Base-by-base conservation (phyloP, 35 echinoderm and acorn worm species). In the Chiridota heheva region DNA sequence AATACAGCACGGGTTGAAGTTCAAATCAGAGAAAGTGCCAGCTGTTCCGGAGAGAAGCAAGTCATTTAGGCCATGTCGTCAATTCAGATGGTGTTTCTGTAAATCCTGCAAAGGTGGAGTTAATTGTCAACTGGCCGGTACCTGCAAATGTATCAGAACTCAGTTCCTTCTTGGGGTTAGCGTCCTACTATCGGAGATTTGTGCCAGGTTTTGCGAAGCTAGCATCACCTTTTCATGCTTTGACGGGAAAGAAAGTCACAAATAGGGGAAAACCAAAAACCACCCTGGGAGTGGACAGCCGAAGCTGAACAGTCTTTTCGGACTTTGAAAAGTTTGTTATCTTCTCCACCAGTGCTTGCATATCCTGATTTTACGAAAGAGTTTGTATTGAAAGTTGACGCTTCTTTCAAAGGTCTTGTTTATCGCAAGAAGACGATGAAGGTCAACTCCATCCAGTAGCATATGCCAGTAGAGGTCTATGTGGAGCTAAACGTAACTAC, bases 161-260 rank as follows among this genome's bases (percentile, higher is more conserved):
- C 0, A 30, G 76, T 1, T 47, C 76, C 25, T 87, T 87, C 36
- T 69, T 79, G 38, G 86, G 86, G 2, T 49, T 89, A 1, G 86
- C 77, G 0, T 82, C 77, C 31, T 89, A 83, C 45, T 89, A 84
- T 55, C 30, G 86, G 47, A 70, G 67, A 31, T 89, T 73, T 51
- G 40, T 86, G 5, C 49, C n/a, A 3, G 27, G 48, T 4, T 69
- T 69, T 69, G 65, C 10, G 48, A n/a, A n/a, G n/a, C n/a, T n/a
- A n/a, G n/a, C n/a, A 22, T 22, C 48, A 10, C 48, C 22, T 53
- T 22, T 22, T 13, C 48, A 53, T 53, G 48, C 10, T 22, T 53
- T 13, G 10, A 13, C 10, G 48, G 48, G 22, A 53, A 53, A 10
- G 10, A 53, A 13, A 22, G 48, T 13, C 22, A 22, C 22, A 53